Percentiles rank a stretch among this genome's conserved stretches.
Conservation (phyloP, 2,113 vertebrate genomes). For the Trinectes maculatus region DNA sequence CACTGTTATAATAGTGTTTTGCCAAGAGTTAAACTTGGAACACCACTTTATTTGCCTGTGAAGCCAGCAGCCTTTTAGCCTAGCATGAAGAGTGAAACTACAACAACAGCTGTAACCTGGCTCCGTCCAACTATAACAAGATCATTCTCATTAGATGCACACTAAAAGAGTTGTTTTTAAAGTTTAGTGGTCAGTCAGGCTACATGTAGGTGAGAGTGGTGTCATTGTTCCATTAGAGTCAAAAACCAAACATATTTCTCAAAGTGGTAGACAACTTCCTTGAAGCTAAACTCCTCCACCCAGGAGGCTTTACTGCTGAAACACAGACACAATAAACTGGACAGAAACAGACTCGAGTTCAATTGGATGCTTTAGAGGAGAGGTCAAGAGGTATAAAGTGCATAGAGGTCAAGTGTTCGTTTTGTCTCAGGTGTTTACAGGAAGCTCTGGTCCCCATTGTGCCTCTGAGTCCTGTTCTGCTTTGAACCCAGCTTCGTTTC, state of each 20-base stretch:
- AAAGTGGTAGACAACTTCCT: background rate
- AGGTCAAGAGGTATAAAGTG: no score
- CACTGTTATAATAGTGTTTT: background rate
- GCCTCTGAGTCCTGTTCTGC: constrained; percentile 40
- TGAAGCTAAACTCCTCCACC: constrained; percentile 1
- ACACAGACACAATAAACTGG: constrained; percentile 27
- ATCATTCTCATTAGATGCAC: background rate
- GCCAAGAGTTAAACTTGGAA: background rate
- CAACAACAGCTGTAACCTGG: background rate
- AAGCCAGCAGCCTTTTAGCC: background rate
- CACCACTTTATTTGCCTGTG: background rate
- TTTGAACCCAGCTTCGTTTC: constrained; percentile 47
- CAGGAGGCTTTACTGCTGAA: constrained; percentile 7
- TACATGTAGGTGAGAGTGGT: background rate
- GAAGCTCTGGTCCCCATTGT: constrained; percentile 33
- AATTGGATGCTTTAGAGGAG: constrained; percentile 14
- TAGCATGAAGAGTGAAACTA: background rate
- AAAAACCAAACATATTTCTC: background rate
- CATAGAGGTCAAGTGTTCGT: constrained; percentile 33
- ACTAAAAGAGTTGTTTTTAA: background rate
- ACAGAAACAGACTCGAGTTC: constrained; percentile 17
- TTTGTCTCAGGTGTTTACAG: constrained; percentile 56
- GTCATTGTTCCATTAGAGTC: background rate
- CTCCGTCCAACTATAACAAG: background rate
- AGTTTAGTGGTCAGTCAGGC: no score